Evolutionary conservation across 2,888 invertebrate genomes (phyloP).

Genomic region (Rhodophaea formosa): DNA sequence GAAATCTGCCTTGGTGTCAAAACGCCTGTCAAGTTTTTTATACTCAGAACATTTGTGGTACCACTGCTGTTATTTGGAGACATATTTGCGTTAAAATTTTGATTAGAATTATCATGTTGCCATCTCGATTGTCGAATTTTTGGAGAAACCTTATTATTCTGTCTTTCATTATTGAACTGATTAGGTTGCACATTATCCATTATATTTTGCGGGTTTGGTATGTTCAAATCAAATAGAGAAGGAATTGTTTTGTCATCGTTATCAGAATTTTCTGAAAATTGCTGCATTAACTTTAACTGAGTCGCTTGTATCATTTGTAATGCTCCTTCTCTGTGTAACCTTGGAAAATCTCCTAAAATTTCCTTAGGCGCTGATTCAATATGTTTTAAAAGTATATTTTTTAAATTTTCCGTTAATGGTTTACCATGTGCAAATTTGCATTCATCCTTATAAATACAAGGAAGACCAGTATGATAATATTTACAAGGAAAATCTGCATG

Average conservation of each 20-base stretch:
- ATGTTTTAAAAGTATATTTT: constrained; percentile 85
- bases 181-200: constrained; percentile 50
- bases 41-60: constrained; percentile 70
- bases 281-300: constrained; percentile 68
- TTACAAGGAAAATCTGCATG: constrained; percentile 98
- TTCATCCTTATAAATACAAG: constrained; percentile 89
- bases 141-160: constrained; percentile 65
- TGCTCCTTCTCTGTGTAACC: constrained; percentile 89
- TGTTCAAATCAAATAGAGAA: constrained; percentile 73
- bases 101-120: constrained; percentile 68
- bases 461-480: constrained; percentile 95
- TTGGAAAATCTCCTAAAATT: constrained; percentile 93
- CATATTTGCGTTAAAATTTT: constrained; percentile 48
- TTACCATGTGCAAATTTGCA: constrained; percentile 97
- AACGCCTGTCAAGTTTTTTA: constrained; percentile 81
- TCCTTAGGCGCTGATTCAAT: constrained; percentile 95
- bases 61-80: constrained; percentile 52
- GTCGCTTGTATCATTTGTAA: constrained; percentile 78
- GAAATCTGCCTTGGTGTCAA: constrained; percentile 80
- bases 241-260: constrained; percentile 63
- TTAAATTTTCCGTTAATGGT: constrained; percentile 90
- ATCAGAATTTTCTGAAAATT: constrained; percentile 59
- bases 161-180: constrained; percentile 59
- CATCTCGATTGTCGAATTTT: constrained; percentile 75
- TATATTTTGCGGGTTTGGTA: constrained; percentile 62